Conservation (phyloP, 1,140 invertebrate species). For the Solen grandis region DNA sequence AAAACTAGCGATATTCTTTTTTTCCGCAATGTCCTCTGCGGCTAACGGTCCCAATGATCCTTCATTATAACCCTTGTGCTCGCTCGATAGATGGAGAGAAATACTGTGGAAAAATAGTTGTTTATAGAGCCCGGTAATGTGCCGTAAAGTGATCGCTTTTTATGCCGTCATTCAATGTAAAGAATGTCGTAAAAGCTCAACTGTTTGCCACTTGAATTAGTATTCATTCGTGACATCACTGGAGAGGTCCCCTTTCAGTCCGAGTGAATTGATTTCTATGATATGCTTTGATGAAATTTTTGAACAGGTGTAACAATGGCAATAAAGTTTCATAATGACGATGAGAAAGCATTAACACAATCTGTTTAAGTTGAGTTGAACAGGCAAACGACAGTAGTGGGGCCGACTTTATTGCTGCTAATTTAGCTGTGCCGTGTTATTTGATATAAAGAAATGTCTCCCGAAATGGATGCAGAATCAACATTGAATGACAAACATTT, state of each 20-base stretch:
- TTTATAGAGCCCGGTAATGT: conserved; percentile 44
- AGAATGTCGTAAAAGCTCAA: conserved; percentile 35
- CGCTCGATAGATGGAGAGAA: neutral
- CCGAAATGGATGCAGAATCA: too few species aligned
- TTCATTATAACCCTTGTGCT: too few species aligned
- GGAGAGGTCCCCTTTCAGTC: conserved; percentile 16
- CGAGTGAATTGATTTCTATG: conserved; percentile 19
- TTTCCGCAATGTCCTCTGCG: conserved; percentile 10
- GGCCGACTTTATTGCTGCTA: too few species aligned
- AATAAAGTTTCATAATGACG: conserved; percentile 22
- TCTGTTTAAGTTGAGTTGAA: conserved; percentile 24
- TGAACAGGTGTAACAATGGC: conserved; percentile 30
- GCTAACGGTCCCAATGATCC: neutral
- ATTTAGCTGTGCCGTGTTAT: too few species aligned
- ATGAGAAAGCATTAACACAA: conserved; percentile 4
- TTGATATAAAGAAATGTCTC: too few species aligned
- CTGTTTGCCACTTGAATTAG: conserved; percentile 5
- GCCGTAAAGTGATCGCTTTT: conserved; percentile 45
- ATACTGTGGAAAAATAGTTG: conserved; percentile 13
- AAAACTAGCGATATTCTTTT: too few species aligned
- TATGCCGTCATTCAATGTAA: conserved; percentile 9
- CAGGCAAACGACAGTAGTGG: neutral
- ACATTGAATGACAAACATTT: too few species aligned
- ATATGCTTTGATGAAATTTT: conserved; percentile 26
- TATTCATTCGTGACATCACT: conserved; percentile 23